Evolutionary conservation across 2,113 vertebrate genomes (phyloP), one percentile per base, ranked within the genome.

Genomic region (Phaetusa simplex): DNA sequence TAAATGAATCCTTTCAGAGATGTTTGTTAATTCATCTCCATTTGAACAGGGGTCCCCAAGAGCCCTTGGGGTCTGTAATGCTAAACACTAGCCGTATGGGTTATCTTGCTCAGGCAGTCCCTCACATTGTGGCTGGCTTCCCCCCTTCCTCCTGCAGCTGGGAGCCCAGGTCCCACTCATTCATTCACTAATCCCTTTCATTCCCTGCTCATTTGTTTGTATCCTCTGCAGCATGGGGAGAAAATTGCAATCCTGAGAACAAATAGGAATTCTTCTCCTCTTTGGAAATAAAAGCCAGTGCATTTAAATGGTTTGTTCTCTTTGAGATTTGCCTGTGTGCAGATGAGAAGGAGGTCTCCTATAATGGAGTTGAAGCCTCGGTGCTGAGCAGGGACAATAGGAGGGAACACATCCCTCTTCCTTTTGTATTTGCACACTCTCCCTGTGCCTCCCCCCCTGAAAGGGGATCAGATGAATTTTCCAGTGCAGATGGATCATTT

Each of bases 181-280:
- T 70, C 94, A 76, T 58, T 82, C 67, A 65, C 93, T 95, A 92
- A 93, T 96, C 91, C 93, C 47, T 97, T 96, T 95, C 86, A 92
- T 91, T 95, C 88, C 47, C 42, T 53, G 21, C 59, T 95, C 27
- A 0, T 93, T 94, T 95, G 86, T 89, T 93, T 16, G 0, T 52
- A 36, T 67, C 81, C 65, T 96, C 93, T 76, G 84, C 91, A 79
- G 77, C 73, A 27, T 13, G 61, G 77, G 43, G 93, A 87, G 86
- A 67, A 96, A 94, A 96, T 43, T 76, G 52, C 52, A 6, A 32
- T 89, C 72, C 59, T 2, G 12, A 76, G 83, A 93, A 95, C 81
- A 95, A 96, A 82, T 24, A 76, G 73, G 70, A 82, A 90, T 85
- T 89, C 66, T 55, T 92, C 69, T 81, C 43, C 50, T 74, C 83